A percentile compares a stretch with the other conserved stretches of the same genome.
Evolutionary conservation across 2,888 invertebrate genomes (phyloP).

Genomic region (Nomada lathburiana): DNA sequence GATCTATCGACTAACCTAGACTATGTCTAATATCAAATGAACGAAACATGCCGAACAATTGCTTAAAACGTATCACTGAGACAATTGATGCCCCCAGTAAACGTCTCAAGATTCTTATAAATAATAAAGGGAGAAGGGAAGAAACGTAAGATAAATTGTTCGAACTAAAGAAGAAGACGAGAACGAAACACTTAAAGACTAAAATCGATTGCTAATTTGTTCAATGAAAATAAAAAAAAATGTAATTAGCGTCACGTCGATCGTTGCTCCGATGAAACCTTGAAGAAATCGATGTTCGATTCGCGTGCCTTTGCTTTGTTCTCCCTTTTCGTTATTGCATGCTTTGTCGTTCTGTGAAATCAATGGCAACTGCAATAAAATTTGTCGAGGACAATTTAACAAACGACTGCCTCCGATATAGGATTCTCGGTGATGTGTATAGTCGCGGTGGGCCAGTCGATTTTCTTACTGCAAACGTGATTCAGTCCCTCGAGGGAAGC

Average conservation of each 20-base stretch:
- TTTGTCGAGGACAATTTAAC: slow-evolving; percentile 85
- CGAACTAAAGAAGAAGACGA: not conserved
- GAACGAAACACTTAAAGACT: slow-evolving; percentile 7
- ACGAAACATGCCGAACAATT: not conserved
- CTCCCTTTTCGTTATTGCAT: slow-evolving; percentile 29
- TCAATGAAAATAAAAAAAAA: slow-evolving; percentile 35
- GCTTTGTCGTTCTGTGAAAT: slow-evolving; percentile 60
- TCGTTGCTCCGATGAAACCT: slow-evolving; percentile 76
- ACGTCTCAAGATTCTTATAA: slow-evolving; percentile 31
- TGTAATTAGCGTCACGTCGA: slow-evolving; percentile 58
- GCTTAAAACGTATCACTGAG: slow-evolving; percentile 5
- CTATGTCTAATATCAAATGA: slow-evolving; percentile 13
- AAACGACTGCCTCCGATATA: slow-evolving; percentile 90
- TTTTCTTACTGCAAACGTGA: slow-evolving; percentile 83
- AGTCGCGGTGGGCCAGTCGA: slow-evolving; percentile 87
- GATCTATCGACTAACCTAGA: not conserved
- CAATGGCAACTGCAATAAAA: slow-evolving; percentile 53
- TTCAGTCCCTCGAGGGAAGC: slow-evolving; percentile 86
- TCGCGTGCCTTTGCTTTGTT: slow-evolving; percentile 21
- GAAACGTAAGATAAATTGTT: slow-evolving; percentile 22
- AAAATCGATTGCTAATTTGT: slow-evolving; percentile 18
- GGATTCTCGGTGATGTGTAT: slow-evolving; percentile 93
- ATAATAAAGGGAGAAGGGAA: slow-evolving; percentile 21
- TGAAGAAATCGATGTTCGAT: slow-evolving; percentile 45
- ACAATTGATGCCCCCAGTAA: not conserved